Evolutionary conservation across 1,140 invertebrate species (phyloP), one percentile per base, ranked within the genome.

Genomic region (Aphelenchoides fujianensis): DNA sequence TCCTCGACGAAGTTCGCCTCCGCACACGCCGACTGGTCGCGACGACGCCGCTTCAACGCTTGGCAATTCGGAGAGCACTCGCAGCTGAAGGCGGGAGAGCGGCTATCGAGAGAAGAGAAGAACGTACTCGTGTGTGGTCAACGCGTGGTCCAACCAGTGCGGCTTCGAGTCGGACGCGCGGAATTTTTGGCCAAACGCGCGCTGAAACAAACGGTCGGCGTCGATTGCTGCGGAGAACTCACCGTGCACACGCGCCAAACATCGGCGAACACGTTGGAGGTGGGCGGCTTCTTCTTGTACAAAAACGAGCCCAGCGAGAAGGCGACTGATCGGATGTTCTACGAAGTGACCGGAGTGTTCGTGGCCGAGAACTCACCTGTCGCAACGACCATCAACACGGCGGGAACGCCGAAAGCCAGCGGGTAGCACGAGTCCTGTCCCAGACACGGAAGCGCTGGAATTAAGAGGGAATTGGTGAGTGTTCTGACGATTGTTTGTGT

Each of bases 361-460:
- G n/a, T n/a, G n/a, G n/a, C n/a, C n/a, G n/a, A n/a, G n/a, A n/a
- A n/a, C n/a, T n/a, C n/a, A n/a, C n/a, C n/a, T 88, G 85, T 79
- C 28, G 92, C 91, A 27, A 91, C 64, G 9, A 92, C 81, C 92
- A 95, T 94, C 0, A 95, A 87, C 59, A 91, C 74, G 5, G 93
- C 91, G 0, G 95, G 94, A 2, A 97, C 89, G 1, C 93, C 91
- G 85, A 97, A 98, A 0, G 94, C 93, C 66, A 97, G 82, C 0
- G 93, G 90, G 82, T 91, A 97, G 81, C 95, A 98, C 54, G 89
- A 88, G 3, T 90, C 88, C 1, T 90, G 87, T 0, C 89, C 91
- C 75, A 94, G 92, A 84, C 94, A 97, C 28, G 90, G 84, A 0
- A 94, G 88, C 79, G 93, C 90, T 48, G 90, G 89, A 72, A 63